Evolutionary conservation across 1,140 invertebrate genomes (phyloP), one percentile per base, ranked within the genome.

Genomic region (Periplaneta americana): DNA sequence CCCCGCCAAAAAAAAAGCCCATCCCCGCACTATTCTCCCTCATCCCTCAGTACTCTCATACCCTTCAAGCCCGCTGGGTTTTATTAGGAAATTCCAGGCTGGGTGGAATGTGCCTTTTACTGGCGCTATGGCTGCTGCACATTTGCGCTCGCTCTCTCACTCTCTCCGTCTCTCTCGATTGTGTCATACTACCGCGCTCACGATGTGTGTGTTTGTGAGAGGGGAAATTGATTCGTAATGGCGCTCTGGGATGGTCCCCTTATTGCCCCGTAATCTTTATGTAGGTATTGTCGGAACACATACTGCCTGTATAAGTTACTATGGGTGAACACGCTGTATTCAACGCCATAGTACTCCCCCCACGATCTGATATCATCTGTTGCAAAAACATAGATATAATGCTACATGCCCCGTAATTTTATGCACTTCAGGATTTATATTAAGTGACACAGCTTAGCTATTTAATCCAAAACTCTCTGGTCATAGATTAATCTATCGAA

Each of bases 1-100:
- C 57, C 33, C 75, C 35, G 31, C 75, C 33, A 33, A 34, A 36
- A 36, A 66, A 17, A 17, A 77, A 77, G n/a, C 6, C 75, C 75
- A 6, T 22, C 3, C 32, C 75, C 75, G 11, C 75, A 15, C 39
- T 22, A 48, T 48, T 22, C 48, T 66, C 28, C 75, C 75, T 36
- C 57, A 28, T n/a, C 57, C 57, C 57, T n/a, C 57, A 66, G 15
- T n/a, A 17, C 57, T 17, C 57, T n/a, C 75, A 34, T 36, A 77
- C 75, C 17, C 75, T 36, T 31, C 6, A 28, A 66, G 48, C 48
- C 79, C 17, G 79, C 78, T 36, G 6, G 81, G 81, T 83, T 83
- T 83, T 83, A 83, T 83, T 83, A 83, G 78, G 83, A 83, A 83
- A 83, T 83, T 83, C 83, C 83, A 83, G 81, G 35, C 74, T 8